Conservation (phyloP, 1,140 invertebrate genomes). For the Protaetia brevitarsis region DNA sequence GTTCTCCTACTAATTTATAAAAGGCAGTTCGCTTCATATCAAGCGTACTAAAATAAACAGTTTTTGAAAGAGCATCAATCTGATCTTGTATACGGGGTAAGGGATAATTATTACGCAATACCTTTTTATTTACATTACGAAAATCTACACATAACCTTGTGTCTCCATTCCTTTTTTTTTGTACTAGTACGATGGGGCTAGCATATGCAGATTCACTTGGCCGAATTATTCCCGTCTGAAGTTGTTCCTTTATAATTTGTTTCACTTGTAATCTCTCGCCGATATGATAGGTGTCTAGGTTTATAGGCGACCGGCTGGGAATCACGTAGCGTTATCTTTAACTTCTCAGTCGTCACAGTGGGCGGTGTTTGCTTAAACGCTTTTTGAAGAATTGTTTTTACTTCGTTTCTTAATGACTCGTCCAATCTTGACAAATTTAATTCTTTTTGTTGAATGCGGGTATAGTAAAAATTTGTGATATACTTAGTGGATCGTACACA, state of each 20-base stretch:
- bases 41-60: conserved; percentile 34
- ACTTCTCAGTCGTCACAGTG: no score
- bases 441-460: no score
- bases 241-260: conserved; percentile 32
- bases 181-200: conserved; percentile 28
- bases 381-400: no score
- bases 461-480: no score
- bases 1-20: background rate
- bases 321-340: no score
- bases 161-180: conserved; percentile 26
- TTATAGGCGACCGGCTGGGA: no score
- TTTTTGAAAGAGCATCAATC: conserved; percentile 31
- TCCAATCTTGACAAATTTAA: no score
- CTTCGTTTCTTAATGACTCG: no score
- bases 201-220: conserved; percentile 21
- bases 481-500: no score
- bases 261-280: no score
- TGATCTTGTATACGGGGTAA: conserved; percentile 37
- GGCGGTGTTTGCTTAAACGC: no score
- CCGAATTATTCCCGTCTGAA: conserved; percentile 22
- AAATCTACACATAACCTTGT: conserved; percentile 28
- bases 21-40: conserved; percentile 27
- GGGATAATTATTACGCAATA: conserved; percentile 40
- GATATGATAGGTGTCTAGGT: no score
- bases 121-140: conserved; percentile 32